phyloP scores from a whole-genome alignment of 2,797 vertebrate genomes.

The Sebastes variabilis region DNA sequence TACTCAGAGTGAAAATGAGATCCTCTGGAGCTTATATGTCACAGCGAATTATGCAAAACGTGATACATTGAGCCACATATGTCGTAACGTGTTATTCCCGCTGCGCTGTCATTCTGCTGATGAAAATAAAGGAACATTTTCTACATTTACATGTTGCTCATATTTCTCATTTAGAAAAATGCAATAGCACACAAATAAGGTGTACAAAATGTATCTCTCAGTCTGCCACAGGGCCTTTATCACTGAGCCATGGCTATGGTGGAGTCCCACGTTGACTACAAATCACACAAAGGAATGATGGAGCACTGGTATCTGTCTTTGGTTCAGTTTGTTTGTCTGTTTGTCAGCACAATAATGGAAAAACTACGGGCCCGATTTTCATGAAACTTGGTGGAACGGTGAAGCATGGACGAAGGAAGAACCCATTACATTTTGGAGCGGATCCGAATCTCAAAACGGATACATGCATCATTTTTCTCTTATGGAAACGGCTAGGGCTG shows the following conservation, averaged over 20 bases:
- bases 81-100: constrained; percentile 51
- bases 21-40: constrained; percentile 67
- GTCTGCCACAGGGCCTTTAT: neutral
- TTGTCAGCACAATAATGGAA: neutral
- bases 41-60: constrained; percentile 69
- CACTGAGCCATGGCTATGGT: neutral
- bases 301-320: neutral
- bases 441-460: neutral
- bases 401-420: neutral
- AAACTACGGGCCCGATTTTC: neutral
- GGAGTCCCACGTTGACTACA: neutral
- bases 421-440: neutral
- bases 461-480: neutral
- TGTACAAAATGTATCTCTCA: neutral
- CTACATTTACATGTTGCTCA: constrained; percentile 26
- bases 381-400: neutral
- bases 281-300: neutral
- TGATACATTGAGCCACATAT: constrained; percentile 53
- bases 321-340: neutral
- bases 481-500: neutral
- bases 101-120: constrained; percentile 27
- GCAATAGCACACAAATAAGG: neutral
- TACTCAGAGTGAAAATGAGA: constrained; percentile 69
- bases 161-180: constrained; percentile 15
- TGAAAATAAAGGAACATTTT: constrained; percentile 21